Conservation (phyloP, 2,797 vertebrate genomes). For the Masticophis lateralis region DNA sequence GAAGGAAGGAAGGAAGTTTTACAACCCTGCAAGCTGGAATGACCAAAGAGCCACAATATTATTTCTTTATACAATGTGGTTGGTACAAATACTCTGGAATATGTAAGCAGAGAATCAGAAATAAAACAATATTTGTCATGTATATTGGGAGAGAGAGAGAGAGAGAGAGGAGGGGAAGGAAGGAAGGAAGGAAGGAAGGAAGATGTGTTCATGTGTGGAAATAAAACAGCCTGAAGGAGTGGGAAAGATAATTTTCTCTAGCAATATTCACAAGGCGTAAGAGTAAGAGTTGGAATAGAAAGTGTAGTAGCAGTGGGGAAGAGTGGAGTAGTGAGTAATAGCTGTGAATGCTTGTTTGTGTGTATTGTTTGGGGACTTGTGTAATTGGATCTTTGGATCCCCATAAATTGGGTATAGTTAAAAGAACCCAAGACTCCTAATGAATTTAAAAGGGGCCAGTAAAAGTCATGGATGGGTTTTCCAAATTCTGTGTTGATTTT, state of each 20-base stretch:
- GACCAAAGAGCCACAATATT: constrained; percentile 61
- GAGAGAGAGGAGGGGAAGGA: too few relatives aligned
- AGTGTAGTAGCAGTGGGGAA: neutral
- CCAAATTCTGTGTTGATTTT: neutral
- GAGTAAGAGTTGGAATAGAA: too few relatives aligned
- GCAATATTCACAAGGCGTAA: neutral
- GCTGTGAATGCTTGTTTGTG: neutral
- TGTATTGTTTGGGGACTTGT: neutral
- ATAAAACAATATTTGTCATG: constrained; percentile 71
- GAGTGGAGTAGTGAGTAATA: neutral
- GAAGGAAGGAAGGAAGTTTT: too few relatives aligned
- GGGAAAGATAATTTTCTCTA: neutral
- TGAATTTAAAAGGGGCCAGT: neutral
- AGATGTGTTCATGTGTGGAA: too few relatives aligned
- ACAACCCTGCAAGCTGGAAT: constrained; percentile 52
- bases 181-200: too few relatives aligned
- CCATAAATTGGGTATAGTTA: neutral
- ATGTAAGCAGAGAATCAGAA: constrained; percentile 84
- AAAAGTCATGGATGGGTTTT: neutral
- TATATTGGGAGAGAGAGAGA: constrained; percentile 42
- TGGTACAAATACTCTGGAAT: constrained; percentile 83
- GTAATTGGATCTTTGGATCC: neutral
- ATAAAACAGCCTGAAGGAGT: too few relatives aligned
- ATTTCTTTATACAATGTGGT: constrained; percentile 78
- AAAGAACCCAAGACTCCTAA: neutral